Evolutionary conservation across 2,797 vertebrate genomes (phyloP), one percentile per base, ranked within the genome.

Genomic region (Emydoidea blandingii): DNA sequence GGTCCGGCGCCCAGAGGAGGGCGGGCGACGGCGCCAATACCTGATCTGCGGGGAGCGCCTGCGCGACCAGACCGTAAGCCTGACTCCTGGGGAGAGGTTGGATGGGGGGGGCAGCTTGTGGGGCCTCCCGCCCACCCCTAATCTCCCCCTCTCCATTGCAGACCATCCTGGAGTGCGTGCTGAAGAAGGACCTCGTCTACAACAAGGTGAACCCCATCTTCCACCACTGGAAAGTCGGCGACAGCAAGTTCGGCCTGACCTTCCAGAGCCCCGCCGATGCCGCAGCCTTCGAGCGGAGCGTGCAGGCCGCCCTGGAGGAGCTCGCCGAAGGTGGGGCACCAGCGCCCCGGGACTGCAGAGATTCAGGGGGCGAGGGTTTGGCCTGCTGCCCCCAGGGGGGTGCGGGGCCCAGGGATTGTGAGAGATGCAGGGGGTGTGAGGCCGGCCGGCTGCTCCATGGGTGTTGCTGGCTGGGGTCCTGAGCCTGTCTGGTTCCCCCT

Each of bases 141-240:
- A 44, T 57, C 78, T 49, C 5, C 56, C 41, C 14, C 49, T 68
- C 34, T 5, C 89, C 47, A 72, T 12, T 95, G 15, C 91, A 99
- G 99, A 99, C 98, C 7, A 99, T 99, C 97, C 96, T 99, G 98
- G 99, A 99, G 96, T 99, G 99, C 78, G 96, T 98, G 2, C 98
- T 99, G 95, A 99, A 98, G 97, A 99, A 98, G 96, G 99, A 99
- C 85, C 96, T 99, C 89, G 98, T 99, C 93, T 99, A 99, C 98
- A 99, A 99, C 98, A 99, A 99, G 97, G 99, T 99, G 97, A 99
- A 99, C 97, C 99, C 99, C 97, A 99, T 99, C 98, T 99, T 99
- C 98, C 99, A 99, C 97, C 99, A 99, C 97, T 99, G 99, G 99
- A 98, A 99, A 92, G 98, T 99, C 68, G 99, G 99, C 47, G 99